A percentile compares a stretch with the other conserved stretches of the same genome.
Evolutionary conservation across 2,113 vertebrate genomes (phyloP).

Genomic region (Danio rerio): DNA sequence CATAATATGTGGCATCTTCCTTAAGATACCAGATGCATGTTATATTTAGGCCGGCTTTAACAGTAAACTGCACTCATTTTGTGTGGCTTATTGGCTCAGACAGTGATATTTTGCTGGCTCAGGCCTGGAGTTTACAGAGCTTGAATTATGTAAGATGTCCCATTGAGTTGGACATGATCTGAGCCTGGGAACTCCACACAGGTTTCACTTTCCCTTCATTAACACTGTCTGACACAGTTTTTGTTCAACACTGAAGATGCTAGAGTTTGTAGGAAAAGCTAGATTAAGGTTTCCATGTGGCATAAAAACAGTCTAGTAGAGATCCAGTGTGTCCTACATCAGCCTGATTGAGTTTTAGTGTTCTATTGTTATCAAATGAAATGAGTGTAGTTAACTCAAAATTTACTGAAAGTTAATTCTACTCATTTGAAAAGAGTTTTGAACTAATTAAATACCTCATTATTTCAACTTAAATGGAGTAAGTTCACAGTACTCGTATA

Average conservation of each 20-base stretch:
- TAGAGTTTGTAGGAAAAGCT: neutral
- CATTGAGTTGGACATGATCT: constrained; percentile 51
- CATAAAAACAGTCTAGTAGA: neutral
- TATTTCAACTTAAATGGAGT: too few species aligned
- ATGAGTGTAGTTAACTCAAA: too few species aligned
- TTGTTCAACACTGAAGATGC: neutral
- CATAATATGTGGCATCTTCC: too few species aligned
- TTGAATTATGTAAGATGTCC: constrained; percentile 17
- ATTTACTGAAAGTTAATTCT: too few species aligned
- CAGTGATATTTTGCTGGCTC: constrained; percentile 3
- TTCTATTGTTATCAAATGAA: too few species aligned
- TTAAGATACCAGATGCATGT: too few species aligned
- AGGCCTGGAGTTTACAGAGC: neutral
- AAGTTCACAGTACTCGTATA: too few species aligned
- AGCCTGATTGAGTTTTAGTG: neutral
- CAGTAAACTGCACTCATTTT: neutral
- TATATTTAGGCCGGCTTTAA: neutral
- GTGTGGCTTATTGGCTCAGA: neutral
- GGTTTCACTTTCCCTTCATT: neutral
- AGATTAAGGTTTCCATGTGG: neutral
- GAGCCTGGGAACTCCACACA: neutral
- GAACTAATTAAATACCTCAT: too few species aligned
- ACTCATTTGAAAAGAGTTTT: too few species aligned
- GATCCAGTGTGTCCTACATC: neutral
- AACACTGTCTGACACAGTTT: neutral